These are phyloP conservation scores for Mallateleia sp. DNA, from an alignment of 2,888 invertebrate species.

Conservation along the genomic window DNA sequence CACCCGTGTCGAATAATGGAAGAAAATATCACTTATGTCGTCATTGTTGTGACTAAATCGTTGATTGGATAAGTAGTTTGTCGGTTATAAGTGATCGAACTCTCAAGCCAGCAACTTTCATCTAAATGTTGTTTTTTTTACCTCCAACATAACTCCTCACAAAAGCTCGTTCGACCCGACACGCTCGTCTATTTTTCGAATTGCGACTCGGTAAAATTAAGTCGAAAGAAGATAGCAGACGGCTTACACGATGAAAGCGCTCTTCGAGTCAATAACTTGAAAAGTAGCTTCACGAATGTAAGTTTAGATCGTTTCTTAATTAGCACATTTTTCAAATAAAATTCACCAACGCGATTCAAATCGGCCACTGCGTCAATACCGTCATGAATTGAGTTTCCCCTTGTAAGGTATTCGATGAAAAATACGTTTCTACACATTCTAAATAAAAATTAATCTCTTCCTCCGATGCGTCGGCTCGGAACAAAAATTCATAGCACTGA, in stretches of 20 bases:
- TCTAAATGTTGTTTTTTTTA: slow-evolving; percentile 52
- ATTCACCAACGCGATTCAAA: neutral
- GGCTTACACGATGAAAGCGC: slow-evolving; percentile 45
- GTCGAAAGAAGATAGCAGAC: slow-evolving; percentile 75
- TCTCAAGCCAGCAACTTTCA: slow-evolving; percentile 33
- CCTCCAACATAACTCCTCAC: slow-evolving; percentile 34
- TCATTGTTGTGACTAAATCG: slow-evolving; percentile 78
- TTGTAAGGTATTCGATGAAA: too few species aligned
- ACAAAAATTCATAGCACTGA: too few species aligned
- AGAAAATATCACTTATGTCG: slow-evolving; percentile 51
- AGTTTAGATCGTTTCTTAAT: slow-evolving; percentile 34
- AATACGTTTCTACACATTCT: too few species aligned
- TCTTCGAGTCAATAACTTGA: slow-evolving; percentile 79
- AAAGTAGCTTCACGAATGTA: slow-evolving; percentile 50
- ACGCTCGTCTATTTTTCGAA: slow-evolving; percentile 82
- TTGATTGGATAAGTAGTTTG: slow-evolving; percentile 43
- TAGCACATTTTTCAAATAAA: neutral
- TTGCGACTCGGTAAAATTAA: slow-evolving; percentile 85
- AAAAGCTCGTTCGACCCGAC: slow-evolving; percentile 54
- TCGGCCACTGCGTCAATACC: too few species aligned
- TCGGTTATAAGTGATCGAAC: slow-evolving; percentile 43
- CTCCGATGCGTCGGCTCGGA: too few species aligned
- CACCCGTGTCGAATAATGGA: neutral
- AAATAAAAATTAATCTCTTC: too few species aligned
- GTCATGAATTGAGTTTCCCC: too few species aligned